Evolutionary conservation across 2,888 invertebrate genomes (phyloP), one percentile per base, ranked within the genome.

Genomic region (Oscheius sp.): DNA sequence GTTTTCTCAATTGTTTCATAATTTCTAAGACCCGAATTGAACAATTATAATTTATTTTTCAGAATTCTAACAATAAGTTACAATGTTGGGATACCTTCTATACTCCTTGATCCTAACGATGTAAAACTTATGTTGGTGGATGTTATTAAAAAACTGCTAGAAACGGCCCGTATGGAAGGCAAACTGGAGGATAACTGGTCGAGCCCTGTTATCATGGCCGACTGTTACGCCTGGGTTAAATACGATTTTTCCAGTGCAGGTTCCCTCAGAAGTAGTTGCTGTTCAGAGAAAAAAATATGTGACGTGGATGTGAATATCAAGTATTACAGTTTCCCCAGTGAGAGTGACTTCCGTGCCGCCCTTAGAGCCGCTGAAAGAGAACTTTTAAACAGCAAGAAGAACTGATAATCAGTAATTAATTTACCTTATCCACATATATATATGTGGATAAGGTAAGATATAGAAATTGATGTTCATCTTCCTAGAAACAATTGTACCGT

Each of bases 251-350:
- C 47, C 1, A 47, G 47, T 22, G 17, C 17, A 1, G 1, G 1
- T 0, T 1, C 17, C 1, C 17, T 47, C 22, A 22, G 17, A 1
- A 1, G 17, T 9, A 17, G 47, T 14, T 47, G 1, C 17, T 47
- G 8, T 1, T 1, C 47, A 1, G 1, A 1, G 0, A 47, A 1
- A 1, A 47, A 47, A n/a, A 1, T 1, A 1, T 47, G 1, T 1
- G 47, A 47, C 9, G 32, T 59, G 32, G 2, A 57, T 2, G 1
- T 30, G 33, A 30, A 1, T 1, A 38, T 38, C 2, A 57, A 57
- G 33, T 30, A 32, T 36, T 59, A 33, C 2, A n/a, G 20, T 38
- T 33, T 59, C 44, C 59, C 59, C 5, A 38, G 38, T 59, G 1
- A 47, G 1, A 17, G 1, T 12, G 1, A 1, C 1, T 47, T 47